These are phyloP conservation scores for Choristoneura fumiferana DNA, from an alignment of 1,140 invertebrate species.

Conservation along the genomic window DNA sequence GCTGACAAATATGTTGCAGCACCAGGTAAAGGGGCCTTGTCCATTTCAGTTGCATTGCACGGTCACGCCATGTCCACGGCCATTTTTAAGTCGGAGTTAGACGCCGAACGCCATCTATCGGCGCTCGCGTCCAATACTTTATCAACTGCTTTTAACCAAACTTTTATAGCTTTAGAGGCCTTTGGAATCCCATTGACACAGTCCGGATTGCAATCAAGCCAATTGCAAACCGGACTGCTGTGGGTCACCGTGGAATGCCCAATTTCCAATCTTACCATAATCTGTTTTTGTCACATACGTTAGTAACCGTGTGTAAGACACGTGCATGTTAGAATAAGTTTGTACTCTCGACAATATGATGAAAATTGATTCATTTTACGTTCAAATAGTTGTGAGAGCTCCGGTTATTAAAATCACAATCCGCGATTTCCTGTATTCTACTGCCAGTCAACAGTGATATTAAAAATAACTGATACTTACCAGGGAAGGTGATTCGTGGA, in stretches of 20 bases:
- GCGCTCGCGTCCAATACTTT: constrained; percentile 8
- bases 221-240: background rate
- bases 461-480: too few species aligned
- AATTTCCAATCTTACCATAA: background rate
- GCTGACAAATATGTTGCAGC: constrained; percentile 13
- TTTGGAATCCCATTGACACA: background rate
- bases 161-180: constrained; percentile 5
- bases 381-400: too few species aligned
- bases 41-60: constrained; percentile 6
- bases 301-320: background rate
- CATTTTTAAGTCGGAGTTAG: background rate
- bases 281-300: background rate
- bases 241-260: constrained; percentile 10
- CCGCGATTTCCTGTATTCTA: too few species aligned
- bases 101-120: constrained; percentile 5
- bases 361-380: constrained; percentile 1
- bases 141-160: background rate
- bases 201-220: background rate
- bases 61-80: background rate
- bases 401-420: too few species aligned
- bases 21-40: background rate
- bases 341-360: constrained; percentile 16
- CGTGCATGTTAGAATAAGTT: constrained; percentile 8
- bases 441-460: too few species aligned
- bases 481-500: too few species aligned